Conservation (phyloP, 2,113 vertebrate species). For the Dinomys branickii region DNA sequence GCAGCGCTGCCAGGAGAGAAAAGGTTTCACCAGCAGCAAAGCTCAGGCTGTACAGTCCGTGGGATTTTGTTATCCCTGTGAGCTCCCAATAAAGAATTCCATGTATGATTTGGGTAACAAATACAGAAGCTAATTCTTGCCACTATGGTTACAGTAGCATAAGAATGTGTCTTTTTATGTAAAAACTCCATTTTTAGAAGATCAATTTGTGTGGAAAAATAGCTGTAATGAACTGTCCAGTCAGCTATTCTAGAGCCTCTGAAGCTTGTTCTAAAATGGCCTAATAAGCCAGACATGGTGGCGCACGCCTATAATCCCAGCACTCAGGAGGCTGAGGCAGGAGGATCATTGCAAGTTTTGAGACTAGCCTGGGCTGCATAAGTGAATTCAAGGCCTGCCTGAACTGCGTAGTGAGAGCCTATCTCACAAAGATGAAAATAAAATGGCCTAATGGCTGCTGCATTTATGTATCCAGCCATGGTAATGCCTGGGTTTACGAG, state of each 20-base stretch:
- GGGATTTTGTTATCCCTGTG: slow-evolving; percentile 10
- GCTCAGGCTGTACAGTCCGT: not conserved
- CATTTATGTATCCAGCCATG: not conserved
- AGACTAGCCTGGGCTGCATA: too few relatives aligned
- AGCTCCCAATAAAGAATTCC: slow-evolving; percentile 12
- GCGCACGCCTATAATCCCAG: too few relatives aligned
- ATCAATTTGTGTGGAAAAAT: slow-evolving; percentile 54
- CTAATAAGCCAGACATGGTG: too few relatives aligned
- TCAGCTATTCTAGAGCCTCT: slow-evolving; percentile 39
- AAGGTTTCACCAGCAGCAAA: slow-evolving; percentile 36
- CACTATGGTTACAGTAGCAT: slow-evolving; percentile 41
- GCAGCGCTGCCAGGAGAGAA: slow-evolving; percentile 61
- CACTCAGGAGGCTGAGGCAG: too few relatives aligned
- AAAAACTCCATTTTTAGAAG: slow-evolving; percentile 64
- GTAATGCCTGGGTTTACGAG: not conserved
- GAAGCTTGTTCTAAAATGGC: slow-evolving; percentile 50
- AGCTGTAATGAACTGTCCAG: slow-evolving; percentile 37
- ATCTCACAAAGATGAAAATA: too few relatives aligned
- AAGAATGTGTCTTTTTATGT: slow-evolving; percentile 56
- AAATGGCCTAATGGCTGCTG: slow-evolving; percentile 26
- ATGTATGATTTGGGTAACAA: slow-evolving; percentile 27
- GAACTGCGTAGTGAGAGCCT: too few relatives aligned
- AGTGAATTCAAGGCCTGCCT: too few relatives aligned
- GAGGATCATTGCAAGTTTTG: too few relatives aligned
- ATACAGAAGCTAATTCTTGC: slow-evolving; percentile 53